A percentile compares a stretch with the other conserved stretches of the same genome.
Conservation (phyloP, 2,113 vertebrate genomes). For the Serilophus lunatus region DNA sequence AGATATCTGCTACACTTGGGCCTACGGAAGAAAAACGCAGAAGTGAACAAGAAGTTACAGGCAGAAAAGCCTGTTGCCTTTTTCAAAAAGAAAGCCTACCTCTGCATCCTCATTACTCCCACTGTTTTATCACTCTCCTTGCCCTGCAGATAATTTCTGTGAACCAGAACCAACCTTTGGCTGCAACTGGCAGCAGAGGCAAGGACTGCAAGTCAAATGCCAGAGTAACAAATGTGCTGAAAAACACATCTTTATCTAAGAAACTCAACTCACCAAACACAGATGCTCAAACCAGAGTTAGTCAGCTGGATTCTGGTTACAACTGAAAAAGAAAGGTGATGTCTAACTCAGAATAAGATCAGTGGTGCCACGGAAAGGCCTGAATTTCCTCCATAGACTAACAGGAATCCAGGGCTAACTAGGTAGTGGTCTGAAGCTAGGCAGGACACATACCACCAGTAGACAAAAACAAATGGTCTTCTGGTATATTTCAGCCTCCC, state of each 20-base stretch:
- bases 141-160: background rate
- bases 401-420: background rate
- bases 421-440: background rate
- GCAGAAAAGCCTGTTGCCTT: background rate
- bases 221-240: background rate
- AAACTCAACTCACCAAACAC: background rate
- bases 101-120: background rate
- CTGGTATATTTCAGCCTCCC: background rate
- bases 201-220: background rate
- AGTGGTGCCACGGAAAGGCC: background rate
- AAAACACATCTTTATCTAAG: background rate
- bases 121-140: background rate
- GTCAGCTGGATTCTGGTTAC: background rate
- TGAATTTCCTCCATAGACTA: background rate
- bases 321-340: background rate
- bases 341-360: background rate
- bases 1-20: fast-evolving
- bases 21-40: background rate
- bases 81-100: background rate
- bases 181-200: background rate
- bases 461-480: background rate
- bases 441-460: background rate
- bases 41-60: background rate
- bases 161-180: background rate
- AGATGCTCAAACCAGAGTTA: background rate